These are phyloP conservation scores for Plebejus anna DNA, from an alignment of 2,888 invertebrate genomes.

Conservation along the genomic window DNA sequence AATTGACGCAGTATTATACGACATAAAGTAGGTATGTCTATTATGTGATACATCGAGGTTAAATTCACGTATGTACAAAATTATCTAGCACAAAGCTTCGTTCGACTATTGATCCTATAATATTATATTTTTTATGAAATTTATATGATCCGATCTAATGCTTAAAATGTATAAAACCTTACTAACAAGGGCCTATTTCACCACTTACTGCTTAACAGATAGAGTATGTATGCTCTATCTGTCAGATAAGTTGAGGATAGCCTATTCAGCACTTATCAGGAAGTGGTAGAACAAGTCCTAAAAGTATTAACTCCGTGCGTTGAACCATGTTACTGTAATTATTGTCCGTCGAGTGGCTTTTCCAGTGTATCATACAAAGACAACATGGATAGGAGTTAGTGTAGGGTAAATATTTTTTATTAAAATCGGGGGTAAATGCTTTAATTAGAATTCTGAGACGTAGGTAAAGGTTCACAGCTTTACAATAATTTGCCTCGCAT, in stretches of 20 bases:
- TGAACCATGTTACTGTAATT: too few relatives aligned
- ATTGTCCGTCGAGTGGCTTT: neutral
- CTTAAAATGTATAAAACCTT: conserved; percentile 1
- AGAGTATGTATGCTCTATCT: too few relatives aligned
- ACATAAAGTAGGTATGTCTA: conserved; percentile 42
- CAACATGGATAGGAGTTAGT: too few relatives aligned
- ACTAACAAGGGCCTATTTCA: too few relatives aligned
- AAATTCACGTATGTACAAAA: conserved; percentile 55
- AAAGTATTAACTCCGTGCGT: too few relatives aligned
- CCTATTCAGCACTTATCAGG: too few relatives aligned
- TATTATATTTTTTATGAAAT: conserved; percentile 37
- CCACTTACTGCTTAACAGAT: too few relatives aligned
- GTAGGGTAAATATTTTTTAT: neutral
- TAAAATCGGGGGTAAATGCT: neutral
- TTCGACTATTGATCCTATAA: conserved; percentile 30
- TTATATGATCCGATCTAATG: conserved; percentile 34
- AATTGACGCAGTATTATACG: conserved; percentile 27
- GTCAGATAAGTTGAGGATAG: too few relatives aligned
- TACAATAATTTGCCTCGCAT: neutral
- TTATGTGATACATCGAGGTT: conserved; percentile 52
- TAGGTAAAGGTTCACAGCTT: neutral
- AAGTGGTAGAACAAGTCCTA: too few relatives aligned
- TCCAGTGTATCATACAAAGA: neutral
- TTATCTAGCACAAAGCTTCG: conserved; percentile 47
- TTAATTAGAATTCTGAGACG: neutral